Evolutionary conservation across 2,888 invertebrate species (phyloP).

Genomic region (Augochlorella aurata): DNA sequence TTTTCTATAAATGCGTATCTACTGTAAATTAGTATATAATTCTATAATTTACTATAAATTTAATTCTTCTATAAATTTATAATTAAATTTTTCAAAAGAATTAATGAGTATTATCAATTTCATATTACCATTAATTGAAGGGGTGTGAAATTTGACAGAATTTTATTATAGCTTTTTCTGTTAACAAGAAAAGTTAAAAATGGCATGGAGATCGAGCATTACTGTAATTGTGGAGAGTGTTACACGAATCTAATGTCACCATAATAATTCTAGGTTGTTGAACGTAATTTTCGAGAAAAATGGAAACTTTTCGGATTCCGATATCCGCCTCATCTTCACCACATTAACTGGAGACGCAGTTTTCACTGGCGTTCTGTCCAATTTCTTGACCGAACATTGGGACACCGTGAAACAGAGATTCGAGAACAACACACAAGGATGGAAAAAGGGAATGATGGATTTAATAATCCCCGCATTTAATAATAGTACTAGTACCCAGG

Average conservation of each 20-base stretch:
- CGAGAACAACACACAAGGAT: constrained; percentile 87
- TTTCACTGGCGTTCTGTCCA: constrained; percentile 88
- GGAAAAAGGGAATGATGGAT: constrained; percentile 88
- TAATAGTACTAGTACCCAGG: constrained; percentile 80
- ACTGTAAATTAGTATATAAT: too few relatives aligned
- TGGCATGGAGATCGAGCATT: too few relatives aligned
- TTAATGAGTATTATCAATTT: too few relatives aligned
- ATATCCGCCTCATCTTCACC: constrained; percentile 89
- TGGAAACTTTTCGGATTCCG: constrained; percentile 89
- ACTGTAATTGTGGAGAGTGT: too few relatives aligned
- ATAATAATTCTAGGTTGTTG: constrained; percentile 81
- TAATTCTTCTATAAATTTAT: too few relatives aligned
- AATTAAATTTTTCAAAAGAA: too few relatives aligned
- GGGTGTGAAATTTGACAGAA: too few relatives aligned
- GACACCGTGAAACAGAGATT: constrained; percentile 86
- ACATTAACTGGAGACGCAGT: constrained; percentile 88
- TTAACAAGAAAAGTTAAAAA: too few relatives aligned
- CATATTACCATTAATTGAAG: too few relatives aligned
- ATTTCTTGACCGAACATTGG: constrained; percentile 89
- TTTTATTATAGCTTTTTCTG: too few relatives aligned
- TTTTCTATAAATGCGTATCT: too few relatives aligned
- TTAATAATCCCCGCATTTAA: constrained; percentile 90
- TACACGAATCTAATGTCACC: neutral
- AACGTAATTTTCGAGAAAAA: constrained; percentile 88
- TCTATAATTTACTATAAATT: too few relatives aligned